Percentiles rank a stretch among this genome's conserved stretches.
Conservation (phyloP, 1,140 invertebrate genomes). For the Drosophila malerkotliana region DNA sequence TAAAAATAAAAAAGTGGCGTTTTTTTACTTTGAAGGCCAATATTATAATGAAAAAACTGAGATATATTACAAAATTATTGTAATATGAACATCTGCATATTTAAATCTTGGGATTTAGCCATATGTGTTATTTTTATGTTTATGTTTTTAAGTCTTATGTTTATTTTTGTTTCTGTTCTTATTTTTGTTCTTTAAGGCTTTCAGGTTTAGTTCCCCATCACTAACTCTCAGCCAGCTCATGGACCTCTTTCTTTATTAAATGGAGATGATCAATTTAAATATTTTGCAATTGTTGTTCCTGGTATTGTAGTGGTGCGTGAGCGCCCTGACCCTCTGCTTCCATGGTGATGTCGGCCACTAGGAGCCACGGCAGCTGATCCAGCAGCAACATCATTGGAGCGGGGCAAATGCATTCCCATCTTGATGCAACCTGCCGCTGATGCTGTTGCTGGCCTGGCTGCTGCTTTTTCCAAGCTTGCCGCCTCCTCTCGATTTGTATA, state of each 20-base stretch:
- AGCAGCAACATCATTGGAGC: slow-evolving; percentile 22
- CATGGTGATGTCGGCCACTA: background rate
- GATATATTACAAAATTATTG: too few species aligned
- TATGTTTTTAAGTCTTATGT: too few species aligned
- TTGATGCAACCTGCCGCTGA: slow-evolving; percentile 59
- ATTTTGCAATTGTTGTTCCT: slow-evolving; percentile 59
- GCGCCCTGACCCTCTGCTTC: slow-evolving; percentile 53
- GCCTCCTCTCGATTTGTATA: slow-evolving; percentile 68
- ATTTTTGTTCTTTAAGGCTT: too few species aligned
- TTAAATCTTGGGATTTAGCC: too few species aligned
- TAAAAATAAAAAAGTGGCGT: too few species aligned
- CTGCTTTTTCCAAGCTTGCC: slow-evolving; percentile 25
- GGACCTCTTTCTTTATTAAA: slow-evolving; percentile 74
- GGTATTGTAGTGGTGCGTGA: slow-evolving; percentile 53
- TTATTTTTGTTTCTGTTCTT: too few species aligned
- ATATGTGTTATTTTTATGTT: too few species aligned
- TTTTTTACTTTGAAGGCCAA: too few species aligned
- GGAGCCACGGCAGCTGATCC: slow-evolving; percentile 1
- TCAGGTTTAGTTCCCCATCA: slow-evolving; percentile 23
- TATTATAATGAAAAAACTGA: too few species aligned
- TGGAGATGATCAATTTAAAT: slow-evolving; percentile 84
- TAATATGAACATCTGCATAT: too few species aligned
- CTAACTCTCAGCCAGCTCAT: slow-evolving; percentile 2
- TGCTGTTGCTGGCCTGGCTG: slow-evolving; percentile 19
- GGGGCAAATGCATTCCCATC: slow-evolving; percentile 55